Conservation (phyloP, 2,888 invertebrate genomes). For the Drosophila sordidula region DNA sequence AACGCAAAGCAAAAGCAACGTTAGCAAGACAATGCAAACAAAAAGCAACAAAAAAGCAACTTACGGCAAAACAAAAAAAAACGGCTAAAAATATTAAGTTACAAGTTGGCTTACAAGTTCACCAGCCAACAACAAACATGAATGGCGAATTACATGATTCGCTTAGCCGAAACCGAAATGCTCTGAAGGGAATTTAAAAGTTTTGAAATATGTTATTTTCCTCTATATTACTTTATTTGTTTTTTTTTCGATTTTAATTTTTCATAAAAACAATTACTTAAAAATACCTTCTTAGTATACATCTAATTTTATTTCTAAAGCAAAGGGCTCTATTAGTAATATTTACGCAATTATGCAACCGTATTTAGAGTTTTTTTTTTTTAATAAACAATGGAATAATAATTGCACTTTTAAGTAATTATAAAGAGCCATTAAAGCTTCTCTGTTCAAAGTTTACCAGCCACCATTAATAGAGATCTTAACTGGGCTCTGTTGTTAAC, state of each 20-base stretch:
- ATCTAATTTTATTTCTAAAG: background rate
- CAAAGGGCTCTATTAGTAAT: background rate
- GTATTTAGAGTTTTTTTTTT: background rate
- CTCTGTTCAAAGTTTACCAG: background rate
- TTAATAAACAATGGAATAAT: background rate
- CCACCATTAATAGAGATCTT: background rate
- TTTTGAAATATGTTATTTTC: too few relatives aligned
- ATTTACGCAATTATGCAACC: background rate
- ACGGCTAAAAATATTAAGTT: slow-evolving; percentile 56
- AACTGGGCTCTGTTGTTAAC: background rate
- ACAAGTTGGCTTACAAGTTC: slow-evolving; percentile 73
- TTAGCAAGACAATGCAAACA: slow-evolving; percentile 52
- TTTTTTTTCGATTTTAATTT: too few relatives aligned
- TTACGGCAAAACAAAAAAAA: slow-evolving; percentile 32
- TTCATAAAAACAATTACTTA: too few relatives aligned
- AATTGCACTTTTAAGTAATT: slow-evolving; percentile 1
- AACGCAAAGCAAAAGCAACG: slow-evolving; percentile 31
- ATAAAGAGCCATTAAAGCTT: slow-evolving; percentile 1
- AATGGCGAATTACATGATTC: slow-evolving; percentile 25
- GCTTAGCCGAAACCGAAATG: slow-evolving; percentile 23
- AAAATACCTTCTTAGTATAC: too few relatives aligned
- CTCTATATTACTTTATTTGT: too few relatives aligned
- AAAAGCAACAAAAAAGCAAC: slow-evolving; percentile 9
- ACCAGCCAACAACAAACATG: slow-evolving; percentile 56
- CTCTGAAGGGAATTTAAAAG: slow-evolving; percentile 15